Evolutionary conservation across 2,797 vertebrate species (phyloP).

Genomic region (Mus spretus): DNA sequence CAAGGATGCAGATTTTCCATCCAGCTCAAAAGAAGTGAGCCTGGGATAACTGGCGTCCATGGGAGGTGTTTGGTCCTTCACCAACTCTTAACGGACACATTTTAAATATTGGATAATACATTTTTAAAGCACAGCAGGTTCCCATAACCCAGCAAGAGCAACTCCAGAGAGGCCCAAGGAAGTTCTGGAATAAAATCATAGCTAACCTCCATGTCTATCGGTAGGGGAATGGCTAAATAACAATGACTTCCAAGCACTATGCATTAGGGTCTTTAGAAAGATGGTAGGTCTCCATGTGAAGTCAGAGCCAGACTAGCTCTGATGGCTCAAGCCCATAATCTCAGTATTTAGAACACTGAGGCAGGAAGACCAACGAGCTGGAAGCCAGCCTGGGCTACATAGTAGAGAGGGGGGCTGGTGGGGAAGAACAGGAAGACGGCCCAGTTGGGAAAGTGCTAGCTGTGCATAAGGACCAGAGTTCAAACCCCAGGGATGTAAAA

Average conservation of each 20-base stretch:
- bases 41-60: neutral
- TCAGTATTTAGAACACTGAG: neutral
- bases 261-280: neutral
- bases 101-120: conserved; percentile 19
- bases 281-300: neutral
- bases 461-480: neutral
- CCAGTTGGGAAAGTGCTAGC: neutral
- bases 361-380: neutral
- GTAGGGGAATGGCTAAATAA: neutral
- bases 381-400: neutral
- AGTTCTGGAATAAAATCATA: neutral
- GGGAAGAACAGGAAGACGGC: too few relatives aligned
- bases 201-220: neutral
- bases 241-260: neutral
- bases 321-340: neutral
- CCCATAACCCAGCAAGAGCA: neutral
- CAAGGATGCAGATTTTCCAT: neutral
- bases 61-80: neutral
- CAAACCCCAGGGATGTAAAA: neutral
- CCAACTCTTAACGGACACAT: neutral
- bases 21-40: neutral
- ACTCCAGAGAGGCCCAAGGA: neutral
- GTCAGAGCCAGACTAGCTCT: neutral
- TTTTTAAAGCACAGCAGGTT: conserved; percentile 17
- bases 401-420: neutral